Evolutionary conservation across 2,797 vertebrate species (phyloP).

Genomic region (Megaceryle alcyon): DNA sequence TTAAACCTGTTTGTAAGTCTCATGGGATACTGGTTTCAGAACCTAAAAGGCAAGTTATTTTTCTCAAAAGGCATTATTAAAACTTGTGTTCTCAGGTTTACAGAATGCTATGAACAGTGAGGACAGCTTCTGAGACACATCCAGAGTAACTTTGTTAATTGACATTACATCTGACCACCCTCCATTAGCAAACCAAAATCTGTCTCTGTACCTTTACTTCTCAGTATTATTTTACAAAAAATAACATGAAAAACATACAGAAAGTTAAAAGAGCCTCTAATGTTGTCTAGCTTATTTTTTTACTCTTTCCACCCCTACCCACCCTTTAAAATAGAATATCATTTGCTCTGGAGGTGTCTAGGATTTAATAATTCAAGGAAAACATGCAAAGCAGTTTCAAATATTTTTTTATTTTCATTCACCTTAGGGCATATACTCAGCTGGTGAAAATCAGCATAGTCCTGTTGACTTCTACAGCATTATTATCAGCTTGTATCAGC

Average conservation of each 20-base stretch:
- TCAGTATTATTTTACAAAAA: background rate
- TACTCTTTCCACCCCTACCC: background rate
- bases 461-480: constrained; percentile 14
- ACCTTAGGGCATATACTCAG: background rate
- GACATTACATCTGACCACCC: background rate
- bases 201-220: background rate
- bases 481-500: background rate
- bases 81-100: constrained; percentile 51
- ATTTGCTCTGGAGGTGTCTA: constrained; percentile 55
- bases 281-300: background rate
- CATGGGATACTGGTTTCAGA: constrained; percentile 5
- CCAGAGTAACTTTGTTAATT: constrained; percentile 13
- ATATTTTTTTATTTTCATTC: background rate
- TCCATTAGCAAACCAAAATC: background rate
- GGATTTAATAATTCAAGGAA: background rate
- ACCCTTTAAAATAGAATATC: background rate
- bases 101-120: constrained; percentile 17
- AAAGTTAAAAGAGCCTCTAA: background rate
- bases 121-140: constrained; percentile 21
- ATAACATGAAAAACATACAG: background rate
- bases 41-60: constrained; percentile 26
- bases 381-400: constrained; percentile 1
- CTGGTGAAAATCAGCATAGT: constrained; percentile 29
- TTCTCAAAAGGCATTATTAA: constrained; percentile 52
- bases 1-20: background rate